These are phyloP conservation scores for Caenorhabditis afra DNA, from an alignment of 2,888 invertebrate genomes.

Conservation along the genomic window DNA sequence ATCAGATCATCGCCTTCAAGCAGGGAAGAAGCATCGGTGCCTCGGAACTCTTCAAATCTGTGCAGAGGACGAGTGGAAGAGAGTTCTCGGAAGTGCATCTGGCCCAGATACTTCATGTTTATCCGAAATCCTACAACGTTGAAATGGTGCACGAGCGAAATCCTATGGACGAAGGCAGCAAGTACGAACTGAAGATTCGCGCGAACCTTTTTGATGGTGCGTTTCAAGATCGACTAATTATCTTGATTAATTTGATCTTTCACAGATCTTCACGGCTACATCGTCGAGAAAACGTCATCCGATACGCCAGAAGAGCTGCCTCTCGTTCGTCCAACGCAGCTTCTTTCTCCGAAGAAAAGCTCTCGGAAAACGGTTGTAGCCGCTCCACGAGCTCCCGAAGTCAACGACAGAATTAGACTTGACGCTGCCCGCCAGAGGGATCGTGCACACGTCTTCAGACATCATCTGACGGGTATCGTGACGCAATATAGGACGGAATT, in stretches of 20 bases:
- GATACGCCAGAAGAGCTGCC: constrained; percentile 26
- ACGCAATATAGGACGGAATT: constrained; percentile 34
- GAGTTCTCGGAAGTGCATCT: constrained; percentile 42
- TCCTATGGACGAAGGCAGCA: constrained; percentile 38
- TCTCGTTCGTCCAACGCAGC: constrained; percentile 38
- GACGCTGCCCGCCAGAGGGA: constrained; percentile 57
- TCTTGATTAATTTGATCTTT: neutral
- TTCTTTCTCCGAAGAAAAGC: constrained; percentile 53
- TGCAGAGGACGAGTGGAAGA: constrained; percentile 33
- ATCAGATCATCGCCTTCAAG: constrained; percentile 12
- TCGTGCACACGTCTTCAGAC: constrained; percentile 39
- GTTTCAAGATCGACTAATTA: neutral
- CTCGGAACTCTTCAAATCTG: constrained; percentile 40
- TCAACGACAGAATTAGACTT: constrained; percentile 32
- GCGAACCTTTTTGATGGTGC: constrained; percentile 52
- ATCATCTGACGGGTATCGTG: constrained; percentile 42
- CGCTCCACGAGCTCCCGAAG: constrained; percentile 27
- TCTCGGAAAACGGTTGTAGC: constrained; percentile 38
- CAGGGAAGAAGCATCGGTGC: constrained; percentile 38
- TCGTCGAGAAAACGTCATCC: constrained; percentile 10
- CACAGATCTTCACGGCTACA: constrained; percentile 48
- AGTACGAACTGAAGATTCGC: constrained; percentile 40
- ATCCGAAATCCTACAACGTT: constrained; percentile 48
- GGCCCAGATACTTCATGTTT: constrained; percentile 55
- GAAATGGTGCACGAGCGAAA: constrained; percentile 45